Evolutionary conservation across 2,888 invertebrate species (phyloP).

Genomic region (Lithosia quadra): DNA sequence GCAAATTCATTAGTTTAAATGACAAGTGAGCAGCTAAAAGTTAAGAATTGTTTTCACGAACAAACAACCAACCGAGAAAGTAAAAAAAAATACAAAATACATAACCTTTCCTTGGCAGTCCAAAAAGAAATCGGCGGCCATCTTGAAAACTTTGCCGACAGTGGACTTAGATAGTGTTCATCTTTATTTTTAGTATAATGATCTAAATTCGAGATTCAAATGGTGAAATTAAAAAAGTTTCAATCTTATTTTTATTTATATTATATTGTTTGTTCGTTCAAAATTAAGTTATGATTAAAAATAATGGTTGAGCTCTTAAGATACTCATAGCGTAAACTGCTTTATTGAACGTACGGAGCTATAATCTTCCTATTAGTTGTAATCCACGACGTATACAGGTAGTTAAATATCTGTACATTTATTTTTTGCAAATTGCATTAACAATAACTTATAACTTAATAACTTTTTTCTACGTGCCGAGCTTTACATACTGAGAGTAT

Average conservation of each 20-base stretch:
- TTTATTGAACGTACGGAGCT: neutral
- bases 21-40: neutral
- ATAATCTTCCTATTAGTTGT: no score
- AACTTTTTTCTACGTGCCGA: no score
- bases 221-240: no score
- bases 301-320: slow-evolving; percentile 1
- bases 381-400: no score
- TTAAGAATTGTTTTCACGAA: neutral
- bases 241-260: no score
- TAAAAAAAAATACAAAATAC: no score
- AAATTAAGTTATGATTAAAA: neutral
- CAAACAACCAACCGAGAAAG: neutral
- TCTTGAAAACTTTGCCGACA: no score
- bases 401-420: no score
- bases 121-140: no score
- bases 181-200: neutral
- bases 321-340: neutral
- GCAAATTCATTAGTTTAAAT: neutral
- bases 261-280: neutral
- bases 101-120: no score
- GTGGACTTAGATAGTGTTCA: neutral
- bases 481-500: neutral
- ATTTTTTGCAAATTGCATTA: no score
- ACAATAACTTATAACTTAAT: no score
- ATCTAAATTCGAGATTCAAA: neutral